Conservation (phyloP, 2,113 vertebrate species). For the Psittacula cyanocephala region DNA sequence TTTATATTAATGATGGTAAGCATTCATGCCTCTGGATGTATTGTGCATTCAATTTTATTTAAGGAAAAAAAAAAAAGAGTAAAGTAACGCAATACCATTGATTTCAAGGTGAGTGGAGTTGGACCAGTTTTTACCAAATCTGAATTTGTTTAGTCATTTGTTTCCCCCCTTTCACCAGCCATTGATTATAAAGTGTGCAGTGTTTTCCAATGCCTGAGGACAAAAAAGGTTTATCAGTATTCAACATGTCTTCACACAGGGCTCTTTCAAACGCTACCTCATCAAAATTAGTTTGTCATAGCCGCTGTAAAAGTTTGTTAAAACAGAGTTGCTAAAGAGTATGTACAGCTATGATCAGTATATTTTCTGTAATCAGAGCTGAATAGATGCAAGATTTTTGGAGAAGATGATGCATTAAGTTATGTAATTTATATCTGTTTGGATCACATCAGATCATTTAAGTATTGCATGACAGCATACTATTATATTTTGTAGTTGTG, state of each 20-base stretch:
- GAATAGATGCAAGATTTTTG: background rate
- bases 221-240: background rate
- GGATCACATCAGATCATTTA: background rate
- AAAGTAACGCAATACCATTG: background rate
- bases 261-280: conserved; percentile 52
- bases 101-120: background rate
- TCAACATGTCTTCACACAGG: background rate
- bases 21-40: background rate
- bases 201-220: background rate
- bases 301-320: background rate
- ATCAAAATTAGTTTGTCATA: conserved; percentile 1
- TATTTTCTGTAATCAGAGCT: conserved; percentile 1
- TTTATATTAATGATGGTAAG: background rate
- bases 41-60: background rate
- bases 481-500: background rate
- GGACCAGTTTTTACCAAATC: background rate
- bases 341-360: background rate
- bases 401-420: background rate
- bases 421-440: background rate
- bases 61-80: background rate
- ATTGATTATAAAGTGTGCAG: background rate
- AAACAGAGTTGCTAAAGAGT: background rate
- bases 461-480: background rate
- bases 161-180: background rate
- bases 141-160: background rate